Percentiles rank a stretch among this genome's conserved stretches.
Conservation (phyloP, 2,113 vertebrate genomes). For the Pteronura brasiliensis region DNA sequence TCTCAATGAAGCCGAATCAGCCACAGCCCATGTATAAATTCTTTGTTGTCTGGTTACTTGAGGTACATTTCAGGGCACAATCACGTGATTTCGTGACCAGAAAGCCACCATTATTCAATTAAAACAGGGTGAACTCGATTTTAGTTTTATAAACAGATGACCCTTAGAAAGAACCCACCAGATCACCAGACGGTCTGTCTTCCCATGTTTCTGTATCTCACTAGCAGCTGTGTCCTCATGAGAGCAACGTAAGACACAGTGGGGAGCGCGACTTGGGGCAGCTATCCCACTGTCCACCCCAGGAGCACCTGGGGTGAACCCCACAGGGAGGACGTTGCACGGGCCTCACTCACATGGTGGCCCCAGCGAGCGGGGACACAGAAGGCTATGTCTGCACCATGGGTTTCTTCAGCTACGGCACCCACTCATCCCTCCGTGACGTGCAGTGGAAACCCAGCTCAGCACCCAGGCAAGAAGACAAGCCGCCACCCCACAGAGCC, state of each 20-base stretch:
- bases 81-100: neutral
- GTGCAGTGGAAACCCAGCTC: neutral
- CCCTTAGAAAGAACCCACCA: neutral
- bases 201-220: neutral
- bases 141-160: neutral
- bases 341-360: neutral
- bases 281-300: neutral
- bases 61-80: neutral
- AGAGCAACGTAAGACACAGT: neutral
- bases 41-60: neutral
- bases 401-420: neutral
- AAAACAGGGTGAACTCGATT: neutral
- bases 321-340: rapidly evolving
- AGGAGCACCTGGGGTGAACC: neutral
- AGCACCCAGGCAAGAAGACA: neutral
- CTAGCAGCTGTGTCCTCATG: neutral
- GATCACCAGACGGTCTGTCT: neutral
- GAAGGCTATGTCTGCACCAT: neutral
- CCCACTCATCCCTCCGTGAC: neutral
- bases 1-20: neutral
- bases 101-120: neutral
- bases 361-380: rapidly evolving
- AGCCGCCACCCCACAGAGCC: neutral
- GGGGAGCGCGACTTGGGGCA: neutral
- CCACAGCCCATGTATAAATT: neutral